phyloP scores from a whole-genome alignment of 2,113 vertebrate species.

The Felis chaus region DNA sequence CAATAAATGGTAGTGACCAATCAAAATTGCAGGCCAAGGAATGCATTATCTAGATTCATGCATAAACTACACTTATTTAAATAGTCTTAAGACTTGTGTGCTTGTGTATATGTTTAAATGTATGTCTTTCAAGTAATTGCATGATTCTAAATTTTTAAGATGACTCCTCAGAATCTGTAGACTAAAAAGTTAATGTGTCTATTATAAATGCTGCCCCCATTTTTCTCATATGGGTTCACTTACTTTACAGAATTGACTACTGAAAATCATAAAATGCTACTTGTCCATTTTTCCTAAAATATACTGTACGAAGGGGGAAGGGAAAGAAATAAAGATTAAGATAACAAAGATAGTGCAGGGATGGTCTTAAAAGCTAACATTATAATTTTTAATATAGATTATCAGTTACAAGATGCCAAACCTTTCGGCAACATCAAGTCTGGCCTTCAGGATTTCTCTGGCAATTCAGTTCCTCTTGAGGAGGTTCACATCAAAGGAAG shows the following conservation, averaged over 20 bases:
- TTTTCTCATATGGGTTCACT: neutral
- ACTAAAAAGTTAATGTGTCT: neutral
- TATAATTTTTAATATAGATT: slow-evolving; percentile 65
- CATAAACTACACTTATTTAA: neutral
- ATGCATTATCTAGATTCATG: neutral
- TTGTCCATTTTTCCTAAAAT: slow-evolving; percentile 19
- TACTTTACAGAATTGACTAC: neutral
- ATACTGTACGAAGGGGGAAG: neutral
- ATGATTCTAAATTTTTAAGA: neutral
- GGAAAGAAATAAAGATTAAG: neutral
- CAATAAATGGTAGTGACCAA: neutral
- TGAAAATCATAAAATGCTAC: neutral
- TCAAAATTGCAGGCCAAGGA: neutral
- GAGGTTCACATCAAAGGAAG: slow-evolving; percentile 88
- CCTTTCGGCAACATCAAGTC: slow-evolving; percentile 74
- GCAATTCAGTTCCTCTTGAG: slow-evolving; percentile 87
- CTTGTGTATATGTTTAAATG: neutral
- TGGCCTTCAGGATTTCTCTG: slow-evolving; percentile 86
- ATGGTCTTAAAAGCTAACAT: neutral
- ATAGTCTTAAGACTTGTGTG: neutral
- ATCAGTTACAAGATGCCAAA: slow-evolving; percentile 65
- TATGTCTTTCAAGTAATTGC: neutral
- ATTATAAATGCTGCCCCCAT: neutral
- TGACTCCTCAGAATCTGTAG: rapidly evolving
- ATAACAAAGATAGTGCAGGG: neutral